Conservation (phyloP, 1,140 invertebrate species). For the Drosophila kurseongensis region DNA sequence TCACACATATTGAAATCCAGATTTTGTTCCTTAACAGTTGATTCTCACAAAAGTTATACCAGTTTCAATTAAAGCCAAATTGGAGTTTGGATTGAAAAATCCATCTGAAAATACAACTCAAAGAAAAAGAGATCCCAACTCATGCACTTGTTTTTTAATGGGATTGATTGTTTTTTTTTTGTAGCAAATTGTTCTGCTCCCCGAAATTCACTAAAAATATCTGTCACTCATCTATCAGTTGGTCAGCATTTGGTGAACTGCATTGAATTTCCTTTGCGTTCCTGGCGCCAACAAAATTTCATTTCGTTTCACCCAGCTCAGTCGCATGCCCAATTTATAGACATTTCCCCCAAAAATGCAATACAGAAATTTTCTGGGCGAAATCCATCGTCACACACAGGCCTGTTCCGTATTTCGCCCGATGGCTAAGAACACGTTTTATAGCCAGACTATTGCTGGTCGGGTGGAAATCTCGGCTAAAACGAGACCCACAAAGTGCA, state of each 20-base stretch:
- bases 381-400: slow-evolving; percentile 35
- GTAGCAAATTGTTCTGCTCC: slow-evolving; percentile 14
- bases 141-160: not conserved
- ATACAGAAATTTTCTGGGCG: slow-evolving; percentile 28
- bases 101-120: not conserved
- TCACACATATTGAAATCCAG: not conserved
- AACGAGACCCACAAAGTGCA: slow-evolving; percentile 27
- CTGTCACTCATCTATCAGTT: slow-evolving; percentile 50
- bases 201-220: slow-evolving; percentile 38
- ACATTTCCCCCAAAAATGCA: slow-evolving; percentile 46
- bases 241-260: slow-evolving; percentile 23
- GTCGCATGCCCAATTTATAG: slow-evolving; percentile 44
- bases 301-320: slow-evolving; percentile 23
- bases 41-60: not conserved
- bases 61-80: not conserved
- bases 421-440: slow-evolving; percentile 35
- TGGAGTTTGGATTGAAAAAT: not conserved
- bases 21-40: too few relatives aligned
- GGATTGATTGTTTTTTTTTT: slow-evolving; percentile 14
- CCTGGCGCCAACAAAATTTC: slow-evolving; percentile 34
- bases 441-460: slow-evolving; percentile 35
- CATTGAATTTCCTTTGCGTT: slow-evolving; percentile 25
- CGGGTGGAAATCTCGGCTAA: slow-evolving; percentile 45
- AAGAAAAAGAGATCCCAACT: not conserved
- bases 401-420: slow-evolving; percentile 1